phyloP scores from a whole-genome alignment of 2,113 vertebrate genomes.

The Sorex fumeus region DNA sequence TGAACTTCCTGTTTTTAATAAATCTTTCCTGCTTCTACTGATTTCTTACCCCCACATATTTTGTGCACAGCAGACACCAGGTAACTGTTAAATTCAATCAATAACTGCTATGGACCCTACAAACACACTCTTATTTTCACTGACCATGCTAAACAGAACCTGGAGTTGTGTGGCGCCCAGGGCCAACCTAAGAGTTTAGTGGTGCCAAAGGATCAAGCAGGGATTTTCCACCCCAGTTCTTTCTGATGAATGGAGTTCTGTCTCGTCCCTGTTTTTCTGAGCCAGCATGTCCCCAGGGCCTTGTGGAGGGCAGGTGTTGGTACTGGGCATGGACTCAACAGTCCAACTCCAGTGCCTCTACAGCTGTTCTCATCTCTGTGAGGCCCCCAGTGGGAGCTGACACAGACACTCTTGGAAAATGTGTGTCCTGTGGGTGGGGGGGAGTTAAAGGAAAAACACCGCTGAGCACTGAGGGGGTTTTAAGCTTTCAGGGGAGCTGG shows the following conservation, averaged over 20 bases:
- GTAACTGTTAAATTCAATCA: slow-evolving; percentile 41
- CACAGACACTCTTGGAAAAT: slow-evolving; percentile 74
- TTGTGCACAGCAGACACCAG: slow-evolving; percentile 20
- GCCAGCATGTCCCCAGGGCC: slow-evolving; percentile 80
- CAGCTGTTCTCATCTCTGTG: slow-evolving; percentile 79
- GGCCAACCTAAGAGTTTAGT: slow-evolving; percentile 73
- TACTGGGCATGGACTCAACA: slow-evolving; percentile 80
- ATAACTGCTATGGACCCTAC: slow-evolving; percentile 39
- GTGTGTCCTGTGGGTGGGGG: slow-evolving; percentile 9
- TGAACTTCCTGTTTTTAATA: slow-evolving; percentile 26
- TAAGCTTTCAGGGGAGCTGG: slow-evolving; percentile 63
- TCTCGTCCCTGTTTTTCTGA: slow-evolving; percentile 75
- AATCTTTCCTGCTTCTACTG: background rate
- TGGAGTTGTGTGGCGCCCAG: slow-evolving; percentile 63
- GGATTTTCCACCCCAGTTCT: slow-evolving; percentile 80
- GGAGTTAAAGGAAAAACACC: slow-evolving; percentile 69
- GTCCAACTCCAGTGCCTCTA: slow-evolving; percentile 72
- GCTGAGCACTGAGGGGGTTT: slow-evolving; percentile 45
- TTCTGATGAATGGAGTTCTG: slow-evolving; percentile 83
- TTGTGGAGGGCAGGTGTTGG: slow-evolving; percentile 81
- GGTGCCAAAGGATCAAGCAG: slow-evolving; percentile 80
- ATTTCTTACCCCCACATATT: background rate
- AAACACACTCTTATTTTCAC: slow-evolving; percentile 58
- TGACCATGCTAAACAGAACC: slow-evolving; percentile 66
- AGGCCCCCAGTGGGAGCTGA: slow-evolving; percentile 64